phyloP scores from a whole-genome alignment of 2,888 invertebrate genomes.

The Polia nebulosa region DNA sequence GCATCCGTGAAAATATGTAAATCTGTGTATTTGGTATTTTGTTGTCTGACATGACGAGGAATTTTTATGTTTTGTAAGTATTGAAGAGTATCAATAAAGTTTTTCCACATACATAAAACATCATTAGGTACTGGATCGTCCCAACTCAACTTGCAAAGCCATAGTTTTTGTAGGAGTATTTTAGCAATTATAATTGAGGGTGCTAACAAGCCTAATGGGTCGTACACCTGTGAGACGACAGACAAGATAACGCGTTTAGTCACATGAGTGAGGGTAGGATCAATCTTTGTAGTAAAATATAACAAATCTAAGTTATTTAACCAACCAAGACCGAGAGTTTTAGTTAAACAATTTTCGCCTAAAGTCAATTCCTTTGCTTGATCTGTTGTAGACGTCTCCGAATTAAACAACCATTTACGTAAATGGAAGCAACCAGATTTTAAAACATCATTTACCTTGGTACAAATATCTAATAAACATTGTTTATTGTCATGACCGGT shows the following conservation, averaged over 20 bases:
- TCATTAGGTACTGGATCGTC: conserved; percentile 12
- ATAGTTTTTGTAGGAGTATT: no score
- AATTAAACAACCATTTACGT: conserved; percentile 21
- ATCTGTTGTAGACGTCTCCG: conserved; percentile 10
- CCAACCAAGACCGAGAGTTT: conserved; percentile 28
- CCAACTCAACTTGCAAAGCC: no score
- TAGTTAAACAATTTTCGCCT: conserved; percentile 17
- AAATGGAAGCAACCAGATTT: conserved; percentile 19
- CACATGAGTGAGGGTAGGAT: conserved; percentile 2
- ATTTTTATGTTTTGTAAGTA: conserved; percentile 1
- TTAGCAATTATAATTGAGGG: no score
- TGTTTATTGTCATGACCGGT: conserved; percentile 22
- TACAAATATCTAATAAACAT: no score
- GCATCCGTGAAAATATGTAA: conserved; percentile 21
- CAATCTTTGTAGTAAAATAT: conserved; percentile 13
- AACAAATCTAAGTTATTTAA: neutral
- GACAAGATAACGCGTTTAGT: conserved; percentile 17
- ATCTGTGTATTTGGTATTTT: conserved; percentile 1
- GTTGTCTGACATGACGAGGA: conserved; percentile 12
- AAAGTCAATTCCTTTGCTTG: conserved; percentile 8
- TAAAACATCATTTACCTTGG: no score
- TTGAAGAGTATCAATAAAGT: conserved; percentile 6
- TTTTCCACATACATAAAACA: conserved; percentile 3
- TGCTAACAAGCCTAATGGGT: conserved; percentile 17
- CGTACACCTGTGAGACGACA: conserved; percentile 13